Evolutionary conservation across 2,797 vertebrate genomes (phyloP).

Genomic region (Alouatta caraya): DNA sequence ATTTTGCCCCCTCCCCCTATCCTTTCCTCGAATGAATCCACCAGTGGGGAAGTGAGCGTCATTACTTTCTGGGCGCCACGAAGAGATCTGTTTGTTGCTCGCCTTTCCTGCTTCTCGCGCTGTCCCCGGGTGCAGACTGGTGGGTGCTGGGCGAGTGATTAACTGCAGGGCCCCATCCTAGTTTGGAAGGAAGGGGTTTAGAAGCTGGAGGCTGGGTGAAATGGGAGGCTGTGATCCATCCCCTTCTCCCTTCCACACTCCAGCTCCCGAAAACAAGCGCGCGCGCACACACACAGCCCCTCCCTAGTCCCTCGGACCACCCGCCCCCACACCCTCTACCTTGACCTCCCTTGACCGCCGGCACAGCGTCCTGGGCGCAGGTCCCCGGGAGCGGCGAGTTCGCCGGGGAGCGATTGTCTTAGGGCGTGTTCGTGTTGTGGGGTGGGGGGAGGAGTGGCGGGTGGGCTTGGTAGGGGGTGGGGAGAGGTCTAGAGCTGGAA

Average conservation of each 20-base stretch:
- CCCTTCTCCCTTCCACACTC: neutral
- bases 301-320: neutral
- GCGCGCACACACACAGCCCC: neutral
- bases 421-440: neutral
- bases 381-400: neutral
- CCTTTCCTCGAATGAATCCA: constrained; percentile 54
- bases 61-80: neutral
- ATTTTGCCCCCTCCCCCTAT: neutral
- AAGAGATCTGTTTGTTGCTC: constrained; percentile 7
- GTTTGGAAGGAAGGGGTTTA: constrained; percentile 19
- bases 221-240: neutral
- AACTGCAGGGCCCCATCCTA: neutral
- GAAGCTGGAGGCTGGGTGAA: constrained; percentile 6
- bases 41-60: constrained; percentile 43
- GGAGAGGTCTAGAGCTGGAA: neutral
- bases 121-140: neutral
- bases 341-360: neutral
- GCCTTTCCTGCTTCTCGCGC: neutral
- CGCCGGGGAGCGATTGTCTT: neutral
- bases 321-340: neutral
- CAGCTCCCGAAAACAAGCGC: neutral
- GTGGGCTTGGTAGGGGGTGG: constrained; percentile 4
- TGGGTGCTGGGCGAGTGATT: neutral
- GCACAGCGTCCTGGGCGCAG: neutral
- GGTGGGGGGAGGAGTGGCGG: neutral